These are phyloP conservation scores for Paragorgia papillata DNA, from an alignment of 92 coral and sea anemone genomes.

Conservation along the genomic window DNA sequence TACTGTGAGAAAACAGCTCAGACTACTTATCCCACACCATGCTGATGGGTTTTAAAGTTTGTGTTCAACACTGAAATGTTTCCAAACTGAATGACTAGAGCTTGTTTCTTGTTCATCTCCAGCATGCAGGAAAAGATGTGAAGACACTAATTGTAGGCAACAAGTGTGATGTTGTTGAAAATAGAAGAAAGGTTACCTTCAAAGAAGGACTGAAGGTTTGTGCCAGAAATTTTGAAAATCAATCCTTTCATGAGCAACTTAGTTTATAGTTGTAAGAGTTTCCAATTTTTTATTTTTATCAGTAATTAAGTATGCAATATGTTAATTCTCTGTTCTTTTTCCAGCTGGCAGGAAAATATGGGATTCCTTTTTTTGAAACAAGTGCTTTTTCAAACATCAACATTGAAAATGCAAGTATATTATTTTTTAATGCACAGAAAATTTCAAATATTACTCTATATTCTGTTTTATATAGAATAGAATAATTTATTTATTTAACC, in stretches of 20 bases:
- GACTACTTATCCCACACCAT: no score
- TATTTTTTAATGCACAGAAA: not conserved
- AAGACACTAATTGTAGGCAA: conserved; percentile 82
- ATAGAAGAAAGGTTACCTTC: conserved; percentile 80
- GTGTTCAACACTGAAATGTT: no score
- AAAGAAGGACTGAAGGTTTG: conserved; percentile 85
- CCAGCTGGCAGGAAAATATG: conserved; percentile 90
- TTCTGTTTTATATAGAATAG: no score
- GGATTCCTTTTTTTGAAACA: conserved; percentile 90
- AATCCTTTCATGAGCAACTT: no score
- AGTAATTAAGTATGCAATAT: not conserved
- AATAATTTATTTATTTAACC: no score
- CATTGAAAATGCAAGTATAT: conserved; percentile 81
- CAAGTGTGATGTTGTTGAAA: conserved; percentile 87
- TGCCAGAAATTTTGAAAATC: not conserved
- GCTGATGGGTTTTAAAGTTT: no score
- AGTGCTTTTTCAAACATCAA: conserved; percentile 93
- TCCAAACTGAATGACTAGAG: no score
- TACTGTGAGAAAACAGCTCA: no score
- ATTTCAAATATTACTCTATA: no score
- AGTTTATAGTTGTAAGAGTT: no score
- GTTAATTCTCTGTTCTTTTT: not conserved
- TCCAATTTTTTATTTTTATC: no score
- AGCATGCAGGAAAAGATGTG: conserved; percentile 96
- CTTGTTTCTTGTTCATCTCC: no score